Conservation (phyloP, 2,888 invertebrate species). For the Synergus itoensis region DNA sequence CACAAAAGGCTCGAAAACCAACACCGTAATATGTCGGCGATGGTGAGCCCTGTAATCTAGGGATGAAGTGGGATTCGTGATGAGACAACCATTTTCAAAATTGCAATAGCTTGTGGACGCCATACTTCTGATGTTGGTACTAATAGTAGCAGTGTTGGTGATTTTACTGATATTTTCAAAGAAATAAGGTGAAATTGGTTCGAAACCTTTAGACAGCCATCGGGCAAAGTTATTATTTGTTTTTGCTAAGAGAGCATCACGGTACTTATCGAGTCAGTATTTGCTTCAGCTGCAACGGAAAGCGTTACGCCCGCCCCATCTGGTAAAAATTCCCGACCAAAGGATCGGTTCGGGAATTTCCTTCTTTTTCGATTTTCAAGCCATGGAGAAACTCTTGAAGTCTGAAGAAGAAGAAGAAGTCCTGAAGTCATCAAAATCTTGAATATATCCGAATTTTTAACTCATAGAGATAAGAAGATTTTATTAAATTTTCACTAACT, state of each 20-base stretch:
- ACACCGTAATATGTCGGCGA: conserved; percentile 77
- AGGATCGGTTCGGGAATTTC: not conserved
- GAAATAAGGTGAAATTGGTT: conserved; percentile 68
- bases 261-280: conserved; percentile 70
- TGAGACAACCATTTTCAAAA: conserved; percentile 77
- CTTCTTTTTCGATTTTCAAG: not conserved
- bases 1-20: conserved; percentile 79
- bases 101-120: conserved; percentile 66
- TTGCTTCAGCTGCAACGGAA: conserved; percentile 61
- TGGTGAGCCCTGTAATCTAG: conserved; percentile 76
- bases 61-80: conserved; percentile 63
- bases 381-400: not conserved
- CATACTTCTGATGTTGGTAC: conserved; percentile 56
- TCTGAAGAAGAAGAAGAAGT: no score
- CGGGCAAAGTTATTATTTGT: conserved; percentile 74
- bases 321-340: not conserved
- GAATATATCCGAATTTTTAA: not conserved
- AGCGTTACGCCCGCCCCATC: conserved; percentile 62
- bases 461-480: no score
- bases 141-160: conserved; percentile 55
- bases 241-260: conserved; percentile 70
- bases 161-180: conserved; percentile 54
- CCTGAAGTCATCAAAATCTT: not conserved
- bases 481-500: no score
- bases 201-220: conserved; percentile 50